Evolutionary conservation across 64 coral and sea anemone genomes (phyloP), one percentile per base, ranked within the genome.

Genomic region (Pocillopora verrucosa): DNA sequence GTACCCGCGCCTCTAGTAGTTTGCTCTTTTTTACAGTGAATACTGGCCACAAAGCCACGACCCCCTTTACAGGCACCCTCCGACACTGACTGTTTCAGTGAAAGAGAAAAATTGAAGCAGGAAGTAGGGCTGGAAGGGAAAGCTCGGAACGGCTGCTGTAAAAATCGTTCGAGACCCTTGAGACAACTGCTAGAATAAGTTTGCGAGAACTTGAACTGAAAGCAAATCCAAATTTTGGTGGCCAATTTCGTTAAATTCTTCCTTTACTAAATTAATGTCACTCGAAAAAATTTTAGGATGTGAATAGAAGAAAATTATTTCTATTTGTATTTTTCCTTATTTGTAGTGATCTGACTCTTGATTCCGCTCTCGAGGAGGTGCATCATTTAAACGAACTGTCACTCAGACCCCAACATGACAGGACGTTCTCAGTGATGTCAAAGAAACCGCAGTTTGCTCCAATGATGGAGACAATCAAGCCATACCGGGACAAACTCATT

Each of bases 381-480:
- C 84, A 97, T 4, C 83, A 86, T 60, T 60, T 97, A 9, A 58
- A 90, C 1, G 88, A 97, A 37, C 87, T 65, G 77, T 79, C 86
- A 0, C 34, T 77, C 36, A 90, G 86, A 60, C 95, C 95, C 16
- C 41, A 91, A 22, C 56, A 59, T 9, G 85, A 91, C 56, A 86
- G 82, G 37, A 69, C 72, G 13, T 97, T 93, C 36, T 90, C 95
- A 9, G 74, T 80, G 10, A 88, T 97, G 88, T 89, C 95, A 7
- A 93, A 86, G 61, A 88, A 88, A 63, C 69, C 86, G 15, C 26
- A 83, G 58, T 97, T 88, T 57, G 87, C 67, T 16, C 77, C 92
- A 41, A 97, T 97, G 95, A 97, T 93, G 83, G 87, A 92, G 58
- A 90, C 91, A 1, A 73, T 97, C 13, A 88, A 86, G 57, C 88